A percentile compares a stretch with the other conserved stretches of the same genome.
These are phyloP conservation scores for Aptenodytes patagonicus DNA, from an alignment of 2,113 vertebrate species.

Conservation along the genomic window DNA sequence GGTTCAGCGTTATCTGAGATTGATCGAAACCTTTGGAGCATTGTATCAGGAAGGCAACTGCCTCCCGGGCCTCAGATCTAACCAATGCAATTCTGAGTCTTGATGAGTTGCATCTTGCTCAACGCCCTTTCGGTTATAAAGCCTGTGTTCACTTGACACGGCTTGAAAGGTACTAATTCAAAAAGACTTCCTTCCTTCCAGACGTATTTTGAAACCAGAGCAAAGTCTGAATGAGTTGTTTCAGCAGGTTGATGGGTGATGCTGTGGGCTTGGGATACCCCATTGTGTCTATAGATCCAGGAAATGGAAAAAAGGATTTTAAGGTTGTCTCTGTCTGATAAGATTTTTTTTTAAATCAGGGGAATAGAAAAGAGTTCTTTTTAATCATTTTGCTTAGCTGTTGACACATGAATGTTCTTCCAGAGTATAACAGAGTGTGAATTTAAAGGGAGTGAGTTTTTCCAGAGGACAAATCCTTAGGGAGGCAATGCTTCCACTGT, in stretches of 20 bases:
- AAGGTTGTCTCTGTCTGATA: not conserved
- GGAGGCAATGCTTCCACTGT: conserved; percentile 1
- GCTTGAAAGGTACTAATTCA: conserved; percentile 51
- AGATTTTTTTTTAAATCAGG: not conserved
- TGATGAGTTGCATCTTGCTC: conserved; percentile 29
- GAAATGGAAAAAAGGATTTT: conserved; percentile 52
- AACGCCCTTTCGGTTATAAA: conserved; percentile 4
- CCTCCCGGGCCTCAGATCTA: not conserved
- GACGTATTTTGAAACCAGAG: not conserved
- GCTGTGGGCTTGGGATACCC: not conserved
- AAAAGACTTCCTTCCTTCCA: conserved; percentile 10
- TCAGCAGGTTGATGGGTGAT: not conserved
- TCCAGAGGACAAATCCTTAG: not conserved
- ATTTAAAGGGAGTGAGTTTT: conserved; percentile 22
- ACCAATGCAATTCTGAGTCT: conserved; percentile 5
- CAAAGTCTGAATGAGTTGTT: not conserved
- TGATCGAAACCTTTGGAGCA: conserved; percentile 31
- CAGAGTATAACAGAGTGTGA: not conserved
- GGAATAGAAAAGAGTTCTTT: not conserved
- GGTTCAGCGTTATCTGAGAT: conserved; percentile 26
- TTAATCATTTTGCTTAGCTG: conserved; percentile 35
- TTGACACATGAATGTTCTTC: conserved; percentile 9
- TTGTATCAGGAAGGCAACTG: conserved; percentile 15
- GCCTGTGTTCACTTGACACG: conserved; percentile 26
- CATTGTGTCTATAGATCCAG: conserved; percentile 23